phyloP scores from a whole-genome alignment of 1,140 invertebrate genomes.

The Nasonia vitripennis region DNA sequence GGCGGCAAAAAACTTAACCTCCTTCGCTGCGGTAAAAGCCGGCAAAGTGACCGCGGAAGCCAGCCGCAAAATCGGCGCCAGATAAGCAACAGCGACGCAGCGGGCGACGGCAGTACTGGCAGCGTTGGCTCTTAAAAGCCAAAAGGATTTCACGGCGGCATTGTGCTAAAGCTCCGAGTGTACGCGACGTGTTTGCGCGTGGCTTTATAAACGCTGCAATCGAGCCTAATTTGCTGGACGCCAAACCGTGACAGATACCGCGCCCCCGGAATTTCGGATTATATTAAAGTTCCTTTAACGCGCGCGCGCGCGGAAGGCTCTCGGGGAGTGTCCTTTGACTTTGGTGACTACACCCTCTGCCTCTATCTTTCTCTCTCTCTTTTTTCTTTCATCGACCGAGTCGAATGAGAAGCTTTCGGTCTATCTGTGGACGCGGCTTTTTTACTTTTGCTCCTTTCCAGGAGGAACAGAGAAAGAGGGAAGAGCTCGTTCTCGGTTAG shows the following conservation, averaged over 20 bases:
- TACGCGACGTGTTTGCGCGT: conserved; percentile 1
- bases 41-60: conserved; percentile 24
- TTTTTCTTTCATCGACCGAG: background rate
- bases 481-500: conserved; percentile 1
- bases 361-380: background rate
- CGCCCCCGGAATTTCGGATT: background rate
- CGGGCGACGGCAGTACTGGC: background rate
- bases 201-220: background rate
- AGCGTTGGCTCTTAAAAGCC: conserved; percentile 18
- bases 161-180: conserved; percentile 9
- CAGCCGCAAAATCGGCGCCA: conserved; percentile 29
- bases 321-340: background rate
- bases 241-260: conserved; percentile 8
- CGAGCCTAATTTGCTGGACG: background rate
- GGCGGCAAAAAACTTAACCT: background rate
- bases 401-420: background rate
- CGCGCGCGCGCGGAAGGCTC: background rate
- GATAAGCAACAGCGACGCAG: conserved; percentile 13
- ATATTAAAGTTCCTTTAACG: background rate
- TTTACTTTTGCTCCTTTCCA: background rate
- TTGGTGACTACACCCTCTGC: background rate
- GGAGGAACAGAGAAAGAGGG: background rate
- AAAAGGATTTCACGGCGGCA: conserved; percentile 12
- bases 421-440: background rate
- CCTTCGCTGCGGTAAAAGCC: background rate